phyloP scores from a whole-genome alignment of 2,888 invertebrate genomes.

The Amiota minor region DNA sequence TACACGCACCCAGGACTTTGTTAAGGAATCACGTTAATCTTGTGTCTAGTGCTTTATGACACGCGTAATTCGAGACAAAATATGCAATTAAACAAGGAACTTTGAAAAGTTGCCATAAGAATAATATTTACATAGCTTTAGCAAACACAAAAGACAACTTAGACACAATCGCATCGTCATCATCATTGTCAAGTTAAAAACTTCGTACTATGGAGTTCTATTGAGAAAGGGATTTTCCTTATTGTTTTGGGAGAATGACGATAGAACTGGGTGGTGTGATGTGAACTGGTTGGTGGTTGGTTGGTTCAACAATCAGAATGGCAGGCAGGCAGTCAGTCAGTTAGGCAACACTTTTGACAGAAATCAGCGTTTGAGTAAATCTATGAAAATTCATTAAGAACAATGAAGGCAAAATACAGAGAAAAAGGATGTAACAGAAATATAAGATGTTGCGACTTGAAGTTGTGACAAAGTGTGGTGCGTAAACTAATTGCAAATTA shows the following conservation, averaged over 20 bases:
- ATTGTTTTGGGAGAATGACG: too few species aligned
- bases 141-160: constrained; percentile 60
- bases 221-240: too few species aligned
- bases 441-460: constrained; percentile 34
- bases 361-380: constrained; percentile 66
- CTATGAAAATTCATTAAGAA: constrained; percentile 67
- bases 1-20: not conserved
- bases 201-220: too few species aligned
- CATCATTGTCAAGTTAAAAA: constrained; percentile 45
- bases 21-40: constrained; percentile 39
- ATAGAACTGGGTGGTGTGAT: too few species aligned
- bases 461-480: not conserved
- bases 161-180: constrained; percentile 48
- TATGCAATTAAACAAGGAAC: constrained; percentile 67
- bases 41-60: constrained; percentile 60
- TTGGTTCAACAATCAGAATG: too few species aligned
- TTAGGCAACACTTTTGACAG: constrained; percentile 46
- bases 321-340: constrained; percentile 27
- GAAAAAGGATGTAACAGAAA: constrained; percentile 56
- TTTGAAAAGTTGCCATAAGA: constrained; percentile 55
- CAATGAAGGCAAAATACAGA: constrained; percentile 38
- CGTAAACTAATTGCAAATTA: constrained; percentile 1
- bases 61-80: constrained; percentile 65
- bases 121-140: constrained; percentile 65
- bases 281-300: too few species aligned